Evolutionary conservation across 2,797 vertebrate species (phyloP).

Genomic region (Sciaenops ocellatus): DNA sequence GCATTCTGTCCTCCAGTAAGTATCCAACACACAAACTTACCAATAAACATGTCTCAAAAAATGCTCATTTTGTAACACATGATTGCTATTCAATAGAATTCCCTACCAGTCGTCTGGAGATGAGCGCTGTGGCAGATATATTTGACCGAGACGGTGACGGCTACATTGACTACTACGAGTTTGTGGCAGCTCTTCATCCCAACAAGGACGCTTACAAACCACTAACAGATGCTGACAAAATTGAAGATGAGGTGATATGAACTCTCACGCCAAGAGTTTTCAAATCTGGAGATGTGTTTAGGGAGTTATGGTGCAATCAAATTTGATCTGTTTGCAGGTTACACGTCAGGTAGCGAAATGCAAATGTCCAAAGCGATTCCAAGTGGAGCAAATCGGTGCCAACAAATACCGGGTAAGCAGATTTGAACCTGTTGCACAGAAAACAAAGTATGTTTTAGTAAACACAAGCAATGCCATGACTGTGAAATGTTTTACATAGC

Average conservation of each 20-base stretch:
- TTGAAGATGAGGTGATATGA: constrained; percentile 95
- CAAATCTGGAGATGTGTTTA: background rate
- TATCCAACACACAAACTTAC: constrained; percentile 26
- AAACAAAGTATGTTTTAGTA: background rate
- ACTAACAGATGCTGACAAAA: constrained; percentile 98
- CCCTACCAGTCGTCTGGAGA: constrained; percentile 97
- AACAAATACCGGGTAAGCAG: constrained; percentile 98
- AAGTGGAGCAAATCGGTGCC: constrained; percentile 99
- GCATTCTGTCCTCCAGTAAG: constrained; percentile 99
- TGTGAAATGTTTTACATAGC: constrained; percentile 13
- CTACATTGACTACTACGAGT: constrained; percentile 99
- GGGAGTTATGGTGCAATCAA: constrained; percentile 7
- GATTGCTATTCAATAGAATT: constrained; percentile 86
- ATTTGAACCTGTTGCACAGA: background rate
- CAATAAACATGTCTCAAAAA: constrained; percentile 1
- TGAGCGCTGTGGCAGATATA: constrained; percentile 99
- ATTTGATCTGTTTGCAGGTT: constrained; percentile 83
- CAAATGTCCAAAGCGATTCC: constrained; percentile 99
- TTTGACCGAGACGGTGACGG: constrained; percentile 98
- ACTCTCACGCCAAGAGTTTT: background rate
- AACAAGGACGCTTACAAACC: constrained; percentile 99
- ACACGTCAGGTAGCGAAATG: constrained; percentile 99
- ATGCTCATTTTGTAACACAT: background rate
- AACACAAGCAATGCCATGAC: constrained; percentile 3
- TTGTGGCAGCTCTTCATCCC: constrained; percentile 98